Evolutionary conservation across 2,113 vertebrate species (phyloP), one percentile per base, ranked within the genome.

Genomic region (Nettapus auritus): DNA sequence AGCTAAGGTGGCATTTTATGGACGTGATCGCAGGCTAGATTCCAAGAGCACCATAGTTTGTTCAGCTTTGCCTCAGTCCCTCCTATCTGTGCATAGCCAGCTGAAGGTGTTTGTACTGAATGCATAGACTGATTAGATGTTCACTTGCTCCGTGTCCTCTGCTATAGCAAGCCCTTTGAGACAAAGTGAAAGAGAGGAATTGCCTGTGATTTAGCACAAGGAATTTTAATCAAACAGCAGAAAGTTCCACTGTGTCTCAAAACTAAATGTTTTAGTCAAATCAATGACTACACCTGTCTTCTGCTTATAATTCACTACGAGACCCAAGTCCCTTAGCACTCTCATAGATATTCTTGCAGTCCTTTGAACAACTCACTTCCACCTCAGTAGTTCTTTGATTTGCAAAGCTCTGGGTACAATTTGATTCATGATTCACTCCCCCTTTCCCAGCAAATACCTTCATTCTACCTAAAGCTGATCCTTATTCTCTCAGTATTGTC

Each of bases 371-470:
- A 76, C 40, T 80, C 53, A 79, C 94, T 94, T 67, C 82, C 34
- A 79, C 68, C 77, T 88, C 91, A 79, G 82, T 77, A 87, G 78
- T 82, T 87, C 67, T 96, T 96, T 95, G 75, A 93, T 94, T 97
- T 91, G 71, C 28, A 88, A 88, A 82, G 88, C 55, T 76, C 82
- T 77, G 46, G 46, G 59, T 83, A 91, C 82, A 82, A 85, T 94
- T 23, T 91, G 66, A 87, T 82, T 94, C 77, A 76, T 5, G 8
- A 76, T 91, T 80, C 25, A 4, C 25, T 94, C 28, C 5, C 62
- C 52, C 11, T 77, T 88, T 90, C 55, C 69, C 81, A 86, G 82
- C 48, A 90, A 88, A 92, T 56, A 82, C 17, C 34, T 53, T 44
- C 57, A 66, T 66, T 94, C 50, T 78, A 92, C 40, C 48, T 66